Evolutionary conservation across 2,888 invertebrate species (phyloP).

Genomic region (Ochropacha duplaris): DNA sequence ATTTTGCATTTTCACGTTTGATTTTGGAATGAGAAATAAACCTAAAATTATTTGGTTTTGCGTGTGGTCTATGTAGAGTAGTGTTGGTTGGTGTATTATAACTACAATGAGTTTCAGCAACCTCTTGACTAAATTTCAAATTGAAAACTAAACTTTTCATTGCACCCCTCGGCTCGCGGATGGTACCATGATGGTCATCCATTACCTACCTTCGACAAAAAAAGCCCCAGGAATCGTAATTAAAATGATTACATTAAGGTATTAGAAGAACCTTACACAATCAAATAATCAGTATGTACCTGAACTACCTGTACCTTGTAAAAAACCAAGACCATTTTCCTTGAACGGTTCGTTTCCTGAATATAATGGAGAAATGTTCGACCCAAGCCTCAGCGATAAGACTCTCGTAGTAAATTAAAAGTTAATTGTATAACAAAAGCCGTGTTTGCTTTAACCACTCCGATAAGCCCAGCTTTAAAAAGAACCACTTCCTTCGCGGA

Average conservation of each 20-base stretch:
- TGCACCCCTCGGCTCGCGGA: too few species aligned
- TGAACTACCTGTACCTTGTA: neutral
- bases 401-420: constrained; percentile 53
- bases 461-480: constrained; percentile 50
- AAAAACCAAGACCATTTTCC: constrained; percentile 18
- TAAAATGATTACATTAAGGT: too few species aligned
- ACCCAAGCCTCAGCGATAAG: constrained; percentile 34
- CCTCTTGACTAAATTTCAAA: too few species aligned
- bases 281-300: neutral
- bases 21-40: too few species aligned
- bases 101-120: too few species aligned
- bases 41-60: too few species aligned
- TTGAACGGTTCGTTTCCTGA: constrained; percentile 45
- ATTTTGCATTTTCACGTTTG: constrained; percentile 28
- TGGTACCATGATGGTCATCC: too few species aligned
- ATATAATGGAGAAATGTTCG: constrained; percentile 47
- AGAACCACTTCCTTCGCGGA: constrained; percentile 40
- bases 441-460: constrained; percentile 48
- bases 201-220: too few species aligned
- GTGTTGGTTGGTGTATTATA: too few species aligned
- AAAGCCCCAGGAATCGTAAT: too few species aligned
- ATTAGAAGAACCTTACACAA: neutral
- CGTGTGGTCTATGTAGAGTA: too few species aligned
- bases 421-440: constrained; percentile 62
- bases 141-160: too few species aligned